Base-by-base conservation (phyloP, 1,140 invertebrate species). In the Drosophila simulans region DNA sequence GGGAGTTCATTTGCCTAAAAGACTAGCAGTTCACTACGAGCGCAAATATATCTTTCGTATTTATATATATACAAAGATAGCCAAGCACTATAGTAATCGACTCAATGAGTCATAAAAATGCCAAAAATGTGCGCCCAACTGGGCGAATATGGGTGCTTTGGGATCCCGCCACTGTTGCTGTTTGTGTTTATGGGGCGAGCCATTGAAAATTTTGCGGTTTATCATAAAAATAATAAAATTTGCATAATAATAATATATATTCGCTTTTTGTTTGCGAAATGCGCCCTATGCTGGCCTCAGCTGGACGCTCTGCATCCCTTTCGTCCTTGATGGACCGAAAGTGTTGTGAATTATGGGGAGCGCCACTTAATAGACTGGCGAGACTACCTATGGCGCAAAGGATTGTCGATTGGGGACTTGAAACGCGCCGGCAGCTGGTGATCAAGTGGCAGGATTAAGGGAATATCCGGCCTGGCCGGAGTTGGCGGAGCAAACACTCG, bases 171-270 rank as follows among this genome's bases (percentile, higher is more conserved):
- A 73, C 58, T 73, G 60, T 39, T 68, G 72, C 39, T 86, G 79
- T 77, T 80, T 76, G 77, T 86, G 57, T 68, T 72, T 79, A 79
- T 72, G 70, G 59, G 43, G 42, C 51, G 45, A 48, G 65, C 62
- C 83, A 60, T 66, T 73, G 74, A 78, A 76, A 83, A 83, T 82
- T 82, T 88, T 86, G 83, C 79, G 83, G 82, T 82, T 88, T 88
- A 88, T 88, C 83, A 83, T 89, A 88, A 89, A 83, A 88, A 88
- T 83, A 71, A 88, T 88, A 88, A 88, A 89, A 88, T 88, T 88
- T 88, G 84, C 83, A 88, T 88, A 88, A 88, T 88, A 88, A 83
- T 88, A 88, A 70, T 70, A 70, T 70, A 70, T 70, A 70, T 57
- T 57, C 51, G 51, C 13, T 69, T 57, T 70, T 69, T 70, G 66